Percentiles rank a stretch among this genome's conserved stretches.
These are phyloP conservation scores for Porphyrio hochstetteri DNA, from an alignment of 2,113 vertebrate genomes.

Conservation along the genomic window DNA sequence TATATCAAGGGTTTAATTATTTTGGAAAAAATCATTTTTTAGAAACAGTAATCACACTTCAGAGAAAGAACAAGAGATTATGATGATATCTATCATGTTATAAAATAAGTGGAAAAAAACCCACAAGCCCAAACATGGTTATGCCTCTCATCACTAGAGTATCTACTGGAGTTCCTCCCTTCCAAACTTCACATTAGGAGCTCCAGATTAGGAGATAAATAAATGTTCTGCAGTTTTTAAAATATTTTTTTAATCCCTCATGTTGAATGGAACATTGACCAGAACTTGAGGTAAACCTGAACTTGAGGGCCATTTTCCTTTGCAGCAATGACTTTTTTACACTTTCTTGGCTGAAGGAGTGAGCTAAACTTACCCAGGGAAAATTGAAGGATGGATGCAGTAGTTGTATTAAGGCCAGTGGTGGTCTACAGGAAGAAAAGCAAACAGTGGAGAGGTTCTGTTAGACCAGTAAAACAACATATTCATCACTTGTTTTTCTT, in stretches of 20 bases:
- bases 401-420: constrained; percentile 91
- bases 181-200: neutral
- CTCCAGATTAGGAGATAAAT: neutral
- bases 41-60: neutral
- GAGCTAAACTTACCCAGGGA: constrained; percentile 88
- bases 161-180: neutral
- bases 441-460: neutral
- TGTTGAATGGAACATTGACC: neutral
- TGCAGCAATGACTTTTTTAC: neutral
- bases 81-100: neutral
- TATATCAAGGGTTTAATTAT: neutral
- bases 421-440: constrained; percentile 80
- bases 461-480: constrained; percentile 5
- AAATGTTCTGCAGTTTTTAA: neutral
- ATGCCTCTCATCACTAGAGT: neutral
- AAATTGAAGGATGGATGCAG: constrained; percentile 96
- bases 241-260: neutral
- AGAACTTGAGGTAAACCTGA: neutral
- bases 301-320: neutral
- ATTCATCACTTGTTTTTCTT: neutral
- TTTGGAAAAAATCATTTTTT: neutral
- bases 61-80: neutral
- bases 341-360: neutral
- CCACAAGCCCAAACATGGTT: neutral
- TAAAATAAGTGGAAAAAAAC: neutral